phyloP scores from a whole-genome alignment of 2,888 invertebrate genomes.

The Dryobotodes eremita region DNA sequence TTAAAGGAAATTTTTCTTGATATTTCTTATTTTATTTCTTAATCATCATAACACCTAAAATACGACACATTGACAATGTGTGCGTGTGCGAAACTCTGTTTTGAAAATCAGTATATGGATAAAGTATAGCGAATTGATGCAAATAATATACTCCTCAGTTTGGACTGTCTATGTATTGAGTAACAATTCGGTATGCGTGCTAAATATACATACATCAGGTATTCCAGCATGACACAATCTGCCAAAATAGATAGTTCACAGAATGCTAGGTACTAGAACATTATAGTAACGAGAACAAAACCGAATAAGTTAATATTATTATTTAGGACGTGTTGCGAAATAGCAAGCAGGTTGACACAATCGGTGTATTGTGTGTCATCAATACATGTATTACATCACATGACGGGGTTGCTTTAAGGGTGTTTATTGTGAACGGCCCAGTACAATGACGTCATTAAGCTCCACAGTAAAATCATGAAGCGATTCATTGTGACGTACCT shows the following conservation, averaged over 20 bases:
- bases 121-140: neutral
- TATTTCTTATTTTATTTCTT: neutral
- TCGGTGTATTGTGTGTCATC: constrained; percentile 67
- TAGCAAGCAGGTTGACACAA: constrained; percentile 55
- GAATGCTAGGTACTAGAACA: constrained; percentile 28
- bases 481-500: constrained; percentile 30
- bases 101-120: neutral
- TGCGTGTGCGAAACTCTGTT: neutral
- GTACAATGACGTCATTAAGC: constrained; percentile 43
- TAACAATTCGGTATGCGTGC: constrained; percentile 9
- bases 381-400: constrained; percentile 58
- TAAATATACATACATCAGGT: constrained; percentile 27
- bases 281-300: constrained; percentile 34
- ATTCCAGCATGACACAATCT: constrained; percentile 32
- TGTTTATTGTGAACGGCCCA: constrained; percentile 25
- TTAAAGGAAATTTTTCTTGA: constrained; percentile 18
- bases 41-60: neutral
- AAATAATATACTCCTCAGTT: neutral
- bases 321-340: constrained; percentile 40
- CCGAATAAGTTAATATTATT: constrained; percentile 54
- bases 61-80: neutral
- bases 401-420: constrained; percentile 46
- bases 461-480: constrained; percentile 17
- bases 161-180: neutral
- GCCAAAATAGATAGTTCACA: constrained; percentile 32